These are phyloP conservation scores for Grallaria varia DNA, from an alignment of 2,113 vertebrate species.

Conservation along the genomic window DNA sequence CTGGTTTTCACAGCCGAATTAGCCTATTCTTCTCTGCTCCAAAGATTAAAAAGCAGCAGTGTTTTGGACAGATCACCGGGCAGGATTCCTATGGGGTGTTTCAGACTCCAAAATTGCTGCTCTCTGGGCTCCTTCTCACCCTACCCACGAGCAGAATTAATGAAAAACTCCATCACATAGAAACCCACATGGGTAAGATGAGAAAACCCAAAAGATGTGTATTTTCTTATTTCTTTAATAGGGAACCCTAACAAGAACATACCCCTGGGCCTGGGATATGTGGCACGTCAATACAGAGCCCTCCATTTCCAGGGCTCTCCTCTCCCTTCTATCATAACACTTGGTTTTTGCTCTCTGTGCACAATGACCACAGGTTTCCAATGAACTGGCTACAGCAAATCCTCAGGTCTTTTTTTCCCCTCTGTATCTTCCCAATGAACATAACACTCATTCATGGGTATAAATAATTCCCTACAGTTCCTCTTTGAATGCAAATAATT, in stretches of 20 bases:
- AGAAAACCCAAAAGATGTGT: no score
- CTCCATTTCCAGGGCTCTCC: neutral
- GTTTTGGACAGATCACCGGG: neutral
- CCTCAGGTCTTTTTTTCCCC: neutral
- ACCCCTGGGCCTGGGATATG: neutral
- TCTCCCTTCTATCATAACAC: neutral
- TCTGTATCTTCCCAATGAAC: neutral
- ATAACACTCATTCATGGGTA: neutral
- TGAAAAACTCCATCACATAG: neutral
- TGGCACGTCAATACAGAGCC: neutral
- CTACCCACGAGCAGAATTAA: neutral
- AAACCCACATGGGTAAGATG: rapidly evolving
- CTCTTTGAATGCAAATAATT: neutral
- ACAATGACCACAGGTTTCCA: constrained; percentile 3
- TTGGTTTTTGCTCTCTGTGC: neutral
- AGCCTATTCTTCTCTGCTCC: neutral
- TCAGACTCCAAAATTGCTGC: neutral
- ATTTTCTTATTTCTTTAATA: neutral
- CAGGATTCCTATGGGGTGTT: neutral
- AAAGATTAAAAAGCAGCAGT: neutral
- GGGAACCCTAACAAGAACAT: neutral
- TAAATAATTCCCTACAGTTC: constrained; percentile 8
- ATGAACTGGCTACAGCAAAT: neutral
- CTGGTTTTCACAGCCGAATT: neutral
- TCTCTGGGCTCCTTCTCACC: neutral